These are phyloP conservation scores for Tretioscincus oriximinensis DNA, from an alignment of 2,113 vertebrate species.

Conservation along the genomic window DNA sequence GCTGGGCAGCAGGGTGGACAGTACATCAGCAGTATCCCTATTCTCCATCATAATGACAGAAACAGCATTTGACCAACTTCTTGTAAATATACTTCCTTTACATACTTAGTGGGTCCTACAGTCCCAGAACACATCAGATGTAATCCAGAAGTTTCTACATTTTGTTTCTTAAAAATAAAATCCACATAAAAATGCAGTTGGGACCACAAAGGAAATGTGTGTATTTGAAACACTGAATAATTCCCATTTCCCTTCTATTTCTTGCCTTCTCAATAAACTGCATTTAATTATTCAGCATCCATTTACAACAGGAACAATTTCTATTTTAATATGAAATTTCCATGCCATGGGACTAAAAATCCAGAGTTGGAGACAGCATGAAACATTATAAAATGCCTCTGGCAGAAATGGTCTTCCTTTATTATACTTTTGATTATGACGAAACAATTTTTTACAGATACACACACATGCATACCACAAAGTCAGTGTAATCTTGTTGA, in stretches of 20 bases:
- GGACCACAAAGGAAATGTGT: neutral
- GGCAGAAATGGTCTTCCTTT: neutral
- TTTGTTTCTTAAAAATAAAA: neutral
- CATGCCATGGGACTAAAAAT: neutral
- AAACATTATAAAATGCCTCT: neutral
- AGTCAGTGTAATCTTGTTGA: neutral
- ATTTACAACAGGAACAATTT: neutral
- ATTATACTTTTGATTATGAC: neutral
- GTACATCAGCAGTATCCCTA: no score
- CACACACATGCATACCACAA: neutral
- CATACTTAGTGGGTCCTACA: no score
- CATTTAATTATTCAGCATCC: neutral
- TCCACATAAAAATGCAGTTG: neutral
- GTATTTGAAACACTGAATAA: no score
- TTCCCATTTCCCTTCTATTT: no score
- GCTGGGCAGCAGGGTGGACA: no score
- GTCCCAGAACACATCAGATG: no score
- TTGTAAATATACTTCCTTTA: neutral
- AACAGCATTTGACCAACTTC: no score
- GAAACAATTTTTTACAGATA: neutral
- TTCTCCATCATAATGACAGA: no score
- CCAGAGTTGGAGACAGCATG: no score
- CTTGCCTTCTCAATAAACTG: no score
- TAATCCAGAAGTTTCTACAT: no score
- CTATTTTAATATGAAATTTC: neutral